Evolutionary conservation across 1,140 invertebrate genomes (phyloP).

Genomic region (Brachionus rubens): DNA sequence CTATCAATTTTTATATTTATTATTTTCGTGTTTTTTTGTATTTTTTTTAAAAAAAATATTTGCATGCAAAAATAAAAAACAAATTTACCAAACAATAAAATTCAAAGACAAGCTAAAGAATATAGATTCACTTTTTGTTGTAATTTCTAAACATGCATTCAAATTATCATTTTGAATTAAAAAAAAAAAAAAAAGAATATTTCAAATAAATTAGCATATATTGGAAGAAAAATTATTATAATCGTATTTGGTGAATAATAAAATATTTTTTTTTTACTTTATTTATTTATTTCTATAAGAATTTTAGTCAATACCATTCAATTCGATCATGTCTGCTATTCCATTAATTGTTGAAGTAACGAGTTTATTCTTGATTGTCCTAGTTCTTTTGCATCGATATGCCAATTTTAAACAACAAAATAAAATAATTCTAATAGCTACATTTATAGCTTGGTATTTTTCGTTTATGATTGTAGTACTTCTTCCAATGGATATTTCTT

Average conservation of each 20-base stretch:
- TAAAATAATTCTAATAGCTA: constrained; percentile 83
- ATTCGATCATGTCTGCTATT: constrained; percentile 23
- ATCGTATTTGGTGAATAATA: not conserved
- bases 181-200: no score
- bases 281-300: not conserved
- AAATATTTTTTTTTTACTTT: not conserved
- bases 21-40: no score
- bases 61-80: no score
- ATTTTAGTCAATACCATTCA: no score
- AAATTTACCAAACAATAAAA: no score
- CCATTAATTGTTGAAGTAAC: constrained; percentile 18
- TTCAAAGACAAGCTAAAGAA: no score
- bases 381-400: constrained; percentile 80
- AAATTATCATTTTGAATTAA: no score
- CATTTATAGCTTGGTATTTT: constrained; percentile 95
- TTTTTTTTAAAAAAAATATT: no score
- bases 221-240: not conserved
- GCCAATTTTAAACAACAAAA: constrained; percentile 90
- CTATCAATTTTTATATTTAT: no score
- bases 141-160: no score
- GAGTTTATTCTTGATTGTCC: not conserved
- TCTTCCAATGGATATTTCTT: constrained; percentile 90
- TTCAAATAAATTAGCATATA: constrained; percentile 13
- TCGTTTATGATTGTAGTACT: constrained; percentile 96
- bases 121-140: no score